Evolutionary conservation across 2,888 invertebrate species (phyloP).

Genomic region (Hemithea aestivaria): DNA sequence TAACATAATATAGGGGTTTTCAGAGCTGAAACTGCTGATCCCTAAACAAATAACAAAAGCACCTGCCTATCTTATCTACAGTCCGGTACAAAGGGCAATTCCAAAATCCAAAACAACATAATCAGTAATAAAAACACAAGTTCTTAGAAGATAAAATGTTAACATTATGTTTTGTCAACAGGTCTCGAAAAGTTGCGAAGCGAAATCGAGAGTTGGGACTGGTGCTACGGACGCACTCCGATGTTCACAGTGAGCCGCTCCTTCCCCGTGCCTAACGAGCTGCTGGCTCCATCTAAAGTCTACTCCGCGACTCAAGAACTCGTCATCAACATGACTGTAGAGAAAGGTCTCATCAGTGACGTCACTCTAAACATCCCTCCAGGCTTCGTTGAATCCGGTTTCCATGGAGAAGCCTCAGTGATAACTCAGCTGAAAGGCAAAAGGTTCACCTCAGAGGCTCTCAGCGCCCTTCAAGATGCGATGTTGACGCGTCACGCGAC

Average conservation of each 20-base stretch:
- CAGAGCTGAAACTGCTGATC: too few relatives aligned
- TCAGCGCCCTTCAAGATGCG: constrained; percentile 78
- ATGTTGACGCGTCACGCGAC: constrained; percentile 60
- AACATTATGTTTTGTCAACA: constrained; percentile 32
- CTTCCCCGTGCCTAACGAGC: constrained; percentile 78
- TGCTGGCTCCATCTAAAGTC: constrained; percentile 62
- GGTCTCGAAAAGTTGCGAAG: constrained; percentile 85
- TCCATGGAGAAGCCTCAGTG: constrained; percentile 82
- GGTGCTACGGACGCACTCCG: constrained; percentile 93
- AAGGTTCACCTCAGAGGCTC: constrained; percentile 81
- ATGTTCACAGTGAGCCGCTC: constrained; percentile 86
- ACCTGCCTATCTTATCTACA: too few relatives aligned
- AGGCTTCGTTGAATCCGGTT: constrained; percentile 78
- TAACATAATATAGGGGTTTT: too few relatives aligned
- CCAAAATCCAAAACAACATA: not conserved
- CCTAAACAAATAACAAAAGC: too few relatives aligned
- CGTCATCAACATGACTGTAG: constrained; percentile 81
- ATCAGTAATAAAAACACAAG: too few relatives aligned
- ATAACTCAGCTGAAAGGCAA: constrained; percentile 83
- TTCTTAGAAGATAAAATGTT: too few relatives aligned
- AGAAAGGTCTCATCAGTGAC: constrained; percentile 82
- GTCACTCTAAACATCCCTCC: constrained; percentile 82
- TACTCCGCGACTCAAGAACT: constrained; percentile 72
- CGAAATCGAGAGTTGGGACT: constrained; percentile 89
- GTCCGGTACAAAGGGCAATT: not conserved